Evolutionary conservation across 2,113 vertebrate genomes (phyloP).

Genomic region (Gobiocypris rarus): DNA sequence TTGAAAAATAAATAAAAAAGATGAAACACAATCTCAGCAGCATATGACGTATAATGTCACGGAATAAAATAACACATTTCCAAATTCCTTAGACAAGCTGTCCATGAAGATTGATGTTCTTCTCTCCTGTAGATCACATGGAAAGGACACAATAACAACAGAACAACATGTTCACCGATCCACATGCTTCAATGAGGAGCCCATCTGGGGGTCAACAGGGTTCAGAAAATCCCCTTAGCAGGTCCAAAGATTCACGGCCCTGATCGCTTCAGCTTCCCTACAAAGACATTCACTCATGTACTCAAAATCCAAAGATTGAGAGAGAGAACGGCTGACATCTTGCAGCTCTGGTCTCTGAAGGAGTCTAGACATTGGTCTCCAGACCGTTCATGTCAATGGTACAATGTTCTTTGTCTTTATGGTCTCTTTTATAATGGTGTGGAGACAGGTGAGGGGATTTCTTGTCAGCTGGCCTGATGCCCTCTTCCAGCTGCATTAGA

Average conservation of each 20-base stretch:
- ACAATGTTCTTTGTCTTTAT: constrained; percentile 87
- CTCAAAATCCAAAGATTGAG: constrained; percentile 17
- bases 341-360: neutral
- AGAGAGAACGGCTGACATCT: neutral
- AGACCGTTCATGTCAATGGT: constrained; percentile 94
- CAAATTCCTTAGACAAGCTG: neutral
- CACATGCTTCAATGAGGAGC: neutral
- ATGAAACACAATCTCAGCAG: constrained; percentile 4
- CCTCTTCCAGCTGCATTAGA: constrained; percentile 86
- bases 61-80: neutral
- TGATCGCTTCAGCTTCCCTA: neutral
- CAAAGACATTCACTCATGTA: neutral
- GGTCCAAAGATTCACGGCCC: neutral
- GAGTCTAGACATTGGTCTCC: constrained; percentile 90
- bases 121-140: neutral
- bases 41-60: neutral
- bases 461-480: constrained; percentile 75
- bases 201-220: neutral
- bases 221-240: neutral
- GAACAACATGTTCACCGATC: neutral
- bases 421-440: constrained; percentile 71
- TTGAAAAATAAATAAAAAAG: neutral
- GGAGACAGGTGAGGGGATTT: constrained; percentile 69
- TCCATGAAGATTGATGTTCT: neutral
- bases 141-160: neutral